Evolutionary conservation across 1,140 invertebrate genomes (phyloP).

Genomic region (Druon quercuslanigerum): DNA sequence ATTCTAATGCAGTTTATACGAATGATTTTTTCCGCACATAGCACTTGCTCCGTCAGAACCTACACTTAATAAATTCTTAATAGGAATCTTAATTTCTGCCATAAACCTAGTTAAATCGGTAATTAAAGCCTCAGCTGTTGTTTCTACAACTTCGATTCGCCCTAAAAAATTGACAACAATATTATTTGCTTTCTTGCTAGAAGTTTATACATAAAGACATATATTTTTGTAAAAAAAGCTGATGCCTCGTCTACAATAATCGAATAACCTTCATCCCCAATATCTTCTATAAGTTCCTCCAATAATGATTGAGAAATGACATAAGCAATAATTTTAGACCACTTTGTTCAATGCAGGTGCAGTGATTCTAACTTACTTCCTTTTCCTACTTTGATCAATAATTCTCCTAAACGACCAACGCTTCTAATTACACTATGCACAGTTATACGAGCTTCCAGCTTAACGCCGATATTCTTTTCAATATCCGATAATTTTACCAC

Average conservation of each 20-base stretch:
- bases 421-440: too few relatives aligned
- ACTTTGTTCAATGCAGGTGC: slow-evolving; percentile 64
- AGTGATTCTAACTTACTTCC: slow-evolving; percentile 39
- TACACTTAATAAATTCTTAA: slow-evolving; percentile 52
- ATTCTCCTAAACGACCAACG: background rate
- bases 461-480: too few relatives aligned
- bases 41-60: slow-evolving; percentile 49
- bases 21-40: slow-evolving; percentile 58
- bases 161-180: slow-evolving; percentile 56
- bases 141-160: slow-evolving; percentile 42
- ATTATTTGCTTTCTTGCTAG: slow-evolving; percentile 46
- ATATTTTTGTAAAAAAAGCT: slow-evolving; percentile 59
- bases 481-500: too few relatives aligned
- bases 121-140: slow-evolving; percentile 29
- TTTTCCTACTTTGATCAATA: background rate
- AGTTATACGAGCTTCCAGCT: too few relatives aligned
- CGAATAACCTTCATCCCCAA: slow-evolving; percentile 60
- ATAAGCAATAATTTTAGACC: slow-evolving; percentile 62
- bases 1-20: slow-evolving; percentile 22
- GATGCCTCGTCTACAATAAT: slow-evolving; percentile 26
- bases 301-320: slow-evolving; percentile 60
- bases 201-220: slow-evolving; percentile 61
- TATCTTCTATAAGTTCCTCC: slow-evolving; percentile 53
- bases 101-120: slow-evolving; percentile 31
- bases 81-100: slow-evolving; percentile 33